These are phyloP conservation scores for Eulacestoma nigropectus DNA, from an alignment of 2,113 vertebrate genomes.

Conservation along the genomic window DNA sequence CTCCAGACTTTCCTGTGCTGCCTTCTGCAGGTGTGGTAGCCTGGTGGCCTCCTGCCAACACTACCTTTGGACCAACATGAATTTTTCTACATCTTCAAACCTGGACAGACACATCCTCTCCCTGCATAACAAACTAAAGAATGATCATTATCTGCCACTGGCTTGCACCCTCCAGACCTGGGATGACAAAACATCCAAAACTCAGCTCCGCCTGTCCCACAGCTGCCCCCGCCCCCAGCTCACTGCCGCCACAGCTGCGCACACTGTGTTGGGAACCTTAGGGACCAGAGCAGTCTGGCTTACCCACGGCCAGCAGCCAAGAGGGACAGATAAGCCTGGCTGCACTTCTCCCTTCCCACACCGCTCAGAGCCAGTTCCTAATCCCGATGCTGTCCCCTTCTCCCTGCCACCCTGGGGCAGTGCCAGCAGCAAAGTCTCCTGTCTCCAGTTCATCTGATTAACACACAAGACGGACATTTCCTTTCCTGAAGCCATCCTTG, in stretches of 20 bases:
- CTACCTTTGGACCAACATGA: not conserved
- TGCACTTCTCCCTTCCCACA: not conserved
- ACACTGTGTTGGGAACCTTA: not conserved
- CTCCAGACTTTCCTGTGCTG: not conserved
- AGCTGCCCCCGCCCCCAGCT: fast-evolving
- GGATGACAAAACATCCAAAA: not conserved
- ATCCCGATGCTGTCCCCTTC: not conserved
- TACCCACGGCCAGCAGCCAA: not conserved
- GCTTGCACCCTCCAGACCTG: not conserved
- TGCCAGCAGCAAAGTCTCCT: not conserved
- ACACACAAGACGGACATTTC: not conserved
- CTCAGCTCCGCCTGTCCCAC: not conserved
- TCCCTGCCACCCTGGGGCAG: not conserved
- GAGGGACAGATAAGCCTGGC: not conserved
- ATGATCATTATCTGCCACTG: not conserved
- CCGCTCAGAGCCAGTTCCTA: not conserved
- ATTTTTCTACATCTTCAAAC: not conserved
- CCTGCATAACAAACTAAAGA: not conserved
- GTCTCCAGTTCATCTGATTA: not conserved
- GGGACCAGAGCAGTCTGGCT: not conserved
- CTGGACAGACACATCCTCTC: not conserved
- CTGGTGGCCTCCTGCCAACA: not conserved
- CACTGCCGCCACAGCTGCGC: not conserved
- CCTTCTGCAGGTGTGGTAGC: not conserved
- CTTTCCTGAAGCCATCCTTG: not conserved